phyloP scores from a whole-genome alignment of 2,888 invertebrate species.

The Aspidiotus rigidus region DNA sequence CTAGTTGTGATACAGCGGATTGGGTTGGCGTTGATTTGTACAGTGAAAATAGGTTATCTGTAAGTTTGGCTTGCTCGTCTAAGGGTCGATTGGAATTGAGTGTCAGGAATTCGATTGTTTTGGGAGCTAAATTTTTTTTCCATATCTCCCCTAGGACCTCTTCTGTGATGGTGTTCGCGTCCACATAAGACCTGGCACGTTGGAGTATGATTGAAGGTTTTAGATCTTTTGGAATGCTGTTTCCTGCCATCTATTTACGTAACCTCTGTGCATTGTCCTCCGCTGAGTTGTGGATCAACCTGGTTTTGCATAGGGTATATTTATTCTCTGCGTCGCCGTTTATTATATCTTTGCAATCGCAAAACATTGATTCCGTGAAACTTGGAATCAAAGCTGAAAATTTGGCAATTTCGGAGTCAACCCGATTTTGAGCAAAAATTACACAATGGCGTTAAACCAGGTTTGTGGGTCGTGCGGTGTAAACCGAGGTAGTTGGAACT shows the following conservation, averaged over 20 bases:
- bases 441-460: not conserved
- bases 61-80: not conserved
- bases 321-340: not conserved
- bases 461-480: not conserved
- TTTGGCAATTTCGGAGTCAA: not conserved
- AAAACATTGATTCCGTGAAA: not conserved
- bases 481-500: not conserved
- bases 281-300: slow-evolving; percentile 2
- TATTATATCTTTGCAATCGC: not conserved
- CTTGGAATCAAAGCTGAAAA: not conserved
- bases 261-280: not conserved
- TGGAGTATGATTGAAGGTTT: not conserved
- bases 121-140: not conserved
- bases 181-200: not conserved
- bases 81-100: not conserved
- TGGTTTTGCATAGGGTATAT: not conserved
- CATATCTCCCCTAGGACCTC: not conserved
- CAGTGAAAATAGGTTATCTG: not conserved
- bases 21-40: not conserved
- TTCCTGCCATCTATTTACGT: not conserved
- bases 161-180: not conserved
- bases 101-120: not conserved
- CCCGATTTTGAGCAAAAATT: not conserved
- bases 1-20: not conserved
- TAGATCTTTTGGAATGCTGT: not conserved